Conservation (phyloP, 2,888 invertebrate genomes). For the Anoplius nigerrimus region DNA sequence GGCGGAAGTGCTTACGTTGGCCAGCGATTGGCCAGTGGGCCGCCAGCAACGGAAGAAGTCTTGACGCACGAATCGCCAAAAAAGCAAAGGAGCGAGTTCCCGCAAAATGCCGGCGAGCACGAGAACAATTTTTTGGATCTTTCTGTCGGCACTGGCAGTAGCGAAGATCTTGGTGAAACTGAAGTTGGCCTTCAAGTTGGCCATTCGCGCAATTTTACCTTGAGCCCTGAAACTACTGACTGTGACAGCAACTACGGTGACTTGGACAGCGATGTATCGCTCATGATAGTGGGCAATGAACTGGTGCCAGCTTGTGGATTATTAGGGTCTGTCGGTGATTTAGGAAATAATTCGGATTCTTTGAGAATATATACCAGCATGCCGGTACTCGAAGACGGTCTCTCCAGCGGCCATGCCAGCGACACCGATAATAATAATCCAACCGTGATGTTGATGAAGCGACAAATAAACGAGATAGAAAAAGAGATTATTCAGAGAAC, state of each 20-base stretch:
- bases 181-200: constrained; percentile 81
- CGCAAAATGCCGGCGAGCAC: constrained; percentile 75
- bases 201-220: constrained; percentile 89
- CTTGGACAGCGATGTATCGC: constrained; percentile 89
- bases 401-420: constrained; percentile 95
- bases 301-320: constrained; percentile 72
- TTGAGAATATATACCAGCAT: constrained; percentile 84
- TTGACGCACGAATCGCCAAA: constrained; percentile 73
- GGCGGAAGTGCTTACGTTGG: constrained; percentile 87
- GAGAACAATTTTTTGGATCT: constrained; percentile 80
- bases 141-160: constrained; percentile 80
- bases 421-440: constrained; percentile 94
- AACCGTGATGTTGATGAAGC: constrained; percentile 79
- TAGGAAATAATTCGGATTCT: constrained; percentile 80
- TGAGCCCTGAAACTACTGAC: constrained; percentile 95
- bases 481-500: constrained; percentile 82
- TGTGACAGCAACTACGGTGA: constrained; percentile 93
- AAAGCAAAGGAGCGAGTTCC: constrained; percentile 70
- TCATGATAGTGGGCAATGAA: constrained; percentile 85
- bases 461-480: constrained; percentile 86
- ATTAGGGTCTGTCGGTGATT: constrained; percentile 75
- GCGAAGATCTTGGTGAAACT: constrained; percentile 81
- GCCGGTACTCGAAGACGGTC: constrained; percentile 95
- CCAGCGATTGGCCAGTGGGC: constrained; percentile 82
- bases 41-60: constrained; percentile 72